Base-by-base conservation (phyloP, 35 echinoderm and acorn worm genomes). In the Hemicentrotus pulcherrimus region DNA sequence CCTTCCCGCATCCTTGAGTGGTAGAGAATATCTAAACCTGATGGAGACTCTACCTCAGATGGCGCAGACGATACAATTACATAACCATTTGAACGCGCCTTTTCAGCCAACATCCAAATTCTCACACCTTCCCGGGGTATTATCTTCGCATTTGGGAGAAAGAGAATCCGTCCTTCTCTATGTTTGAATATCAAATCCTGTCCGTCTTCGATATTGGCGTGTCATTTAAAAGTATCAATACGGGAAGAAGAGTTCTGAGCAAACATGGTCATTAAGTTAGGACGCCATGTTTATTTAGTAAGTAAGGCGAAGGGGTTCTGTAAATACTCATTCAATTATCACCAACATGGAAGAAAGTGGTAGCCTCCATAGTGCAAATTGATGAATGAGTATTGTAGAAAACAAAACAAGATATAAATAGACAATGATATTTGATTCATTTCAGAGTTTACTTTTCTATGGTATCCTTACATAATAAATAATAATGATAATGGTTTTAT, bases 311-410 rank as follows among this genome's bases (percentile, higher is more conserved):
- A 28, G 32, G 88, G 88, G 46, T 45, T 24, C 31, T 90, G 88
- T 90, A 33, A 90, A 90, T 90, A 90, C 88, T 16, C 32, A 90
- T 33, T 90, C 88, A 90, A 90, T 90, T 90, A 90, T 90, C 88
- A 90, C 88, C 46, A 33, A 90, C 88, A 45, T 90, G 88, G 88
- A 90, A 90, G 88, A 47, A 90, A 47, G 14, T 90, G 16, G 32
- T 7, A 16, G n/a, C 7, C 86, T 33, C 14, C 32, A 90, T 90
- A 28, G n/a, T 90, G 7, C 32, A 14, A 45, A 90, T 90, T 90
- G 32, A 90, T 32, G 5, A 88, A n/a, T 78, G 22, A n/a, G 65
- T 78, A 78, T 22, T 28, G 61, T 70, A 70, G 22, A 70, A 70
- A 70, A 70, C 4, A 70, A 70, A 70, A 19, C 13, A 70, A 70